These are phyloP conservation scores for Centroberyx gerrardi DNA, from an alignment of 2,797 vertebrate genomes.

Conservation along the genomic window DNA sequence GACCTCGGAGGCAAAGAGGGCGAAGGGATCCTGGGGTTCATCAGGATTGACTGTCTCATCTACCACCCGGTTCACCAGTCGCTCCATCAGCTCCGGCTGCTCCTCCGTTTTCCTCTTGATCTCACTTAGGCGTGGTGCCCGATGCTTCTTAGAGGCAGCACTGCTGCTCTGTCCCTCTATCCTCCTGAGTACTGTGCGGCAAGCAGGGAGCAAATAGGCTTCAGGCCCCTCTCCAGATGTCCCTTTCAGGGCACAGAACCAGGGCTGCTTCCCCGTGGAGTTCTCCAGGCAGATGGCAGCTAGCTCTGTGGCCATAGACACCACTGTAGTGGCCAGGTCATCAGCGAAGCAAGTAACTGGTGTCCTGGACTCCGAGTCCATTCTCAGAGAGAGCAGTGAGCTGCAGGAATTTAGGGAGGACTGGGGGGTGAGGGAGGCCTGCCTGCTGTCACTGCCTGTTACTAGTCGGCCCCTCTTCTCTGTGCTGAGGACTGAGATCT, in stretches of 20 bases:
- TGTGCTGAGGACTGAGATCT: slow-evolving; percentile 68
- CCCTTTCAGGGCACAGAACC: slow-evolving; percentile 96
- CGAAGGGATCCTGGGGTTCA: slow-evolving; percentile 92
- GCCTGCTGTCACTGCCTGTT: slow-evolving; percentile 78
- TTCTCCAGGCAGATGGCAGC: slow-evolving; percentile 99
- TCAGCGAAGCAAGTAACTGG: slow-evolving; percentile 95
- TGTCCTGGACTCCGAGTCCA: slow-evolving; percentile 85
- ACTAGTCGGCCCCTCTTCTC: slow-evolving; percentile 70
- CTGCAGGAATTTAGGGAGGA: slow-evolving; percentile 81
- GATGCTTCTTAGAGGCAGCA: slow-evolving; percentile 90
- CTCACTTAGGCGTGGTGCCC: slow-evolving; percentile 97
- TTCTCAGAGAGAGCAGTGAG: slow-evolving; percentile 82
- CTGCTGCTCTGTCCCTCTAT: slow-evolving; percentile 88
- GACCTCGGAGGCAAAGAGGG: slow-evolving; percentile 93
- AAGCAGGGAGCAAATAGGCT: slow-evolving; percentile 87
- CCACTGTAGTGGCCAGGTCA: slow-evolving; percentile 95
- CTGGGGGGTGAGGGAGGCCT: slow-evolving; percentile 81
- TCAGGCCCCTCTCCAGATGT: slow-evolving; percentile 82
- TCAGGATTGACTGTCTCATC: slow-evolving; percentile 95
- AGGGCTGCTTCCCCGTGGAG: slow-evolving; percentile 96
- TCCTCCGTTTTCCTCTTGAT: slow-evolving; percentile 99
- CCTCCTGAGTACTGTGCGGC: slow-evolving; percentile 89
- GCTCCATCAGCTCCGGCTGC: slow-evolving; percentile 98
- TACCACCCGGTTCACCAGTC: slow-evolving; percentile 95
- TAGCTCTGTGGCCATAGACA: slow-evolving; percentile 99